Evolutionary conservation across 2,888 invertebrate species (phyloP), one percentile per base, ranked within the genome.

Genomic region (Hirtodrosophila cameraria): DNA sequence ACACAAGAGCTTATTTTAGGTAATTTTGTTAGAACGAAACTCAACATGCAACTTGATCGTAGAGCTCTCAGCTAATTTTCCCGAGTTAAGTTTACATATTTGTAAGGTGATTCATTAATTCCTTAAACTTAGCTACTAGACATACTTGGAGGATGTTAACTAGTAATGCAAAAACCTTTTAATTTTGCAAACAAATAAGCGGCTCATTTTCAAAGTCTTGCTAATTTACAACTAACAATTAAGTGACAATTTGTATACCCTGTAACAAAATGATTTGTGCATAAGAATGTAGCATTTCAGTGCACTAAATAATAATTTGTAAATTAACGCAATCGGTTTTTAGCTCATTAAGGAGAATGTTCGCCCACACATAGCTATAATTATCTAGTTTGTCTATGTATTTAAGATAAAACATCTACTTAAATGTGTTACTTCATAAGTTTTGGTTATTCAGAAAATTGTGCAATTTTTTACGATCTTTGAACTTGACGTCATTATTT

Each of bases 221-320:
- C 2, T 3, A 35, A 25, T 13, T n/a, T 12, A 18, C 11, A 13
- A 27, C n/a, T 5, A 27, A 8, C 25, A 58, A 36, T 36, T 58
- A 58, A 25, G 13, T 35, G 27, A 20, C 38, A 25, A 43, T 42
- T 16, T 27, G n/a, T 23, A 25, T 54, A 31, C 49, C 49, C 25
- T 27, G 18, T 31, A 57, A 58, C 3, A 41, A n/a, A 4, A 8
- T 12, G 18, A 3, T 5, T 20, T 20, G 5, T 20, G 18, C 2
- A n/a, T n/a, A n/a, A n/a, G n/a, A 43, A 28, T 4, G 3, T 20
- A 1, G 16, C 8, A 6, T 13, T 13, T 23, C 6, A 1, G 9
- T 3, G 7, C 8, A 36, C 18, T 31, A 5, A 45, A 43, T 3
- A 7, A 30, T 31, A 31, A 12, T 9, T 3, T 20, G 3, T 20